Evolutionary conservation across 2,797 vertebrate genomes (phyloP).

Genomic region (Syncerus caffer): DNA sequence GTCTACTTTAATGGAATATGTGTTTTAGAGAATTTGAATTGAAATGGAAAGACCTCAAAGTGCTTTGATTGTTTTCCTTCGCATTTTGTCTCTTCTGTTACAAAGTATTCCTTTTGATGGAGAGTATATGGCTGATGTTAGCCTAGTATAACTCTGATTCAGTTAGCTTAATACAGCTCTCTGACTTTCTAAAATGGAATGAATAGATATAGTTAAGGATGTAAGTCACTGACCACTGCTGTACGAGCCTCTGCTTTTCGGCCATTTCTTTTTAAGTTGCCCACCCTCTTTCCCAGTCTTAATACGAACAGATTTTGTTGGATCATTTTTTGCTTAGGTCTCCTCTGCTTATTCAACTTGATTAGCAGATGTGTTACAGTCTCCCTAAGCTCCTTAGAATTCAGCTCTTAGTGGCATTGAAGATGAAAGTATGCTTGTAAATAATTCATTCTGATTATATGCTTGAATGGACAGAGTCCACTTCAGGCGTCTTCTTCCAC

Average conservation of each 20-base stretch:
- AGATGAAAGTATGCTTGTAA: constrained; percentile 82
- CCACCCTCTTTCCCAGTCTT: background rate
- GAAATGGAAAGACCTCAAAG: background rate
- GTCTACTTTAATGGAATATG: background rate
- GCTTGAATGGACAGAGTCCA: constrained; percentile 75
- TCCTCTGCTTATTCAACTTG: constrained; percentile 73
- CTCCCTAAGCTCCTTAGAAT: constrained; percentile 80
- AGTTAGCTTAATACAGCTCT: background rate
- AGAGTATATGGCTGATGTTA: background rate
- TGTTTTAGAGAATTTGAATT: constrained; percentile 35
- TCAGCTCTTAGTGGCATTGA: constrained; percentile 71
- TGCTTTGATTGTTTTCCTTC: background rate
- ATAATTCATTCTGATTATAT: constrained; percentile 86
- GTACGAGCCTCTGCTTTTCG: constrained; percentile 31
- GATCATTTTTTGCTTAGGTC: constrained; percentile 62
- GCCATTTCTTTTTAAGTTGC: constrained; percentile 51
- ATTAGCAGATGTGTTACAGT: constrained; percentile 80
- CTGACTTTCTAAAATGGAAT: constrained; percentile 12
- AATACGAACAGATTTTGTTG: constrained; percentile 61
- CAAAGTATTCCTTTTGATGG: constrained; percentile 50
- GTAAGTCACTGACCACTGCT: background rate
- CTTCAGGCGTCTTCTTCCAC: constrained; percentile 64
- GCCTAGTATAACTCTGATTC: background rate
- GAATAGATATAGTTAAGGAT: background rate
- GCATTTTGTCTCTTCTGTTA: constrained; percentile 20